These are phyloP conservation scores for Potorous gilbertii DNA, from an alignment of 2,797 vertebrate species.

Conservation along the genomic window DNA sequence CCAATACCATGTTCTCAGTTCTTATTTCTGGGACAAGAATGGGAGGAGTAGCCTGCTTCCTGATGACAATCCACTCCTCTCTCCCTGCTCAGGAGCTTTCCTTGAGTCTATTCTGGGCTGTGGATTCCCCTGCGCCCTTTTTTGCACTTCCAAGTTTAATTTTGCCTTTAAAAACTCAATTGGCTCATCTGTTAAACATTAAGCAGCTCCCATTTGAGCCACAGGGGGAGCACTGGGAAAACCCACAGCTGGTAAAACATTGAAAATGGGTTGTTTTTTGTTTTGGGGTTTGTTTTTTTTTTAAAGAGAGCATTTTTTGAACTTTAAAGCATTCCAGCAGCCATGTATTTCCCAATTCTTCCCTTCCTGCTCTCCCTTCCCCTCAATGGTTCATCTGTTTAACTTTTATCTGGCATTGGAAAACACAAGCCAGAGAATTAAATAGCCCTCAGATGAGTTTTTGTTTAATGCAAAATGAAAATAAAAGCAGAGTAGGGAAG, in stretches of 20 bases:
- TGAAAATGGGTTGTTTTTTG: slow-evolving; percentile 76
- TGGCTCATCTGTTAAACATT: slow-evolving; percentile 82
- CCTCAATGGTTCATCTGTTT: slow-evolving; percentile 80
- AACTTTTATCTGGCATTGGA: slow-evolving; percentile 79
- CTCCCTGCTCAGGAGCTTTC: background rate
- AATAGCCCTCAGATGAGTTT: slow-evolving; percentile 78
- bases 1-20: slow-evolving; percentile 9
- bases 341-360: slow-evolving; percentile 74
- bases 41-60: background rate
- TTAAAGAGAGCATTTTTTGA: slow-evolving; percentile 76
- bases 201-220: slow-evolving; percentile 82
- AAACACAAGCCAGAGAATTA: slow-evolving; percentile 75
- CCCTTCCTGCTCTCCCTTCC: slow-evolving; percentile 20
- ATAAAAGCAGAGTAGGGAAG: slow-evolving; percentile 71
- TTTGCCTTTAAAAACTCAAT: slow-evolving; percentile 82
- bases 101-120: slow-evolving; percentile 65
- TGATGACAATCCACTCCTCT: background rate
- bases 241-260: slow-evolving; percentile 79
- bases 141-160: slow-evolving; percentile 81
- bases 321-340: slow-evolving; percentile 79
- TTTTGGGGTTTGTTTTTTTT: background rate
- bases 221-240: slow-evolving; percentile 81
- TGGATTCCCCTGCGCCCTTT: slow-evolving; percentile 75
- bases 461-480: slow-evolving; percentile 78
- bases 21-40: background rate